Conservation (phyloP, 2,113 vertebrate genomes). For the Pelobates fuscus region DNA sequence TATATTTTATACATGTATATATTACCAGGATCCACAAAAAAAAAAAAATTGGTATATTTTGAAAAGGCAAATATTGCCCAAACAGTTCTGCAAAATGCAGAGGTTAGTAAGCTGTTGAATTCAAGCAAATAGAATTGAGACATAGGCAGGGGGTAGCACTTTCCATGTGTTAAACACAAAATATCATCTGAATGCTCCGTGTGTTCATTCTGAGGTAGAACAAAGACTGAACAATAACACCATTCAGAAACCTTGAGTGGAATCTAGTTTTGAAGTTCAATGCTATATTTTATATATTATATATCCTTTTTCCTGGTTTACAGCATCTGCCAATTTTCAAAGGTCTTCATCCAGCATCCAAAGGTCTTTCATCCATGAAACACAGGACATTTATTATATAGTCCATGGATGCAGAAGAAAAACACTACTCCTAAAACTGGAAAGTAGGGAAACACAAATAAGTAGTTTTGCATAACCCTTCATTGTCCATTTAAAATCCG, state of each 20-base stretch:
- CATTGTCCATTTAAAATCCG: slow-evolving; percentile 62
- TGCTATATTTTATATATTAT: slow-evolving; percentile 34
- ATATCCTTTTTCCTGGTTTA: slow-evolving; percentile 59
- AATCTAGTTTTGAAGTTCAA: slow-evolving; percentile 57
- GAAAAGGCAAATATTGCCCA: slow-evolving; percentile 86
- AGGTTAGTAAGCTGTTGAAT: slow-evolving; percentile 73
- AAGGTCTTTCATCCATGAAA: slow-evolving; percentile 59
- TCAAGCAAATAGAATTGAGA: slow-evolving; percentile 55
- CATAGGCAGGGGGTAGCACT: slow-evolving; percentile 20
- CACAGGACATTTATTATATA: slow-evolving; percentile 51
- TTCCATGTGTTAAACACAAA: slow-evolving; percentile 22
- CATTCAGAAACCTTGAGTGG: slow-evolving; percentile 65
- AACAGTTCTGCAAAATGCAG: slow-evolving; percentile 78
- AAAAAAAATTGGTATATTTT: slow-evolving; percentile 54
- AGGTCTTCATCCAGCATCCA: slow-evolving; percentile 60
- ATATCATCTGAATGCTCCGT: slow-evolving; percentile 27
- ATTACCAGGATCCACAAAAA: slow-evolving; percentile 55
- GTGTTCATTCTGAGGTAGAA: slow-evolving; percentile 57
- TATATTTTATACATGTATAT: slow-evolving; percentile 27
- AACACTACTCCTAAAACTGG: slow-evolving; percentile 51
- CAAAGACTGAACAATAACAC: slow-evolving; percentile 70
- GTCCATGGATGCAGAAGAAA: slow-evolving; percentile 56
- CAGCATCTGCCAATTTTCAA: slow-evolving; percentile 59
- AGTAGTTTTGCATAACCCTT: slow-evolving; percentile 53
- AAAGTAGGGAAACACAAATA: slow-evolving; percentile 35